Conservation (phyloP, 2,888 invertebrate species). For the Lepidocyrtinus sp. region DNA sequence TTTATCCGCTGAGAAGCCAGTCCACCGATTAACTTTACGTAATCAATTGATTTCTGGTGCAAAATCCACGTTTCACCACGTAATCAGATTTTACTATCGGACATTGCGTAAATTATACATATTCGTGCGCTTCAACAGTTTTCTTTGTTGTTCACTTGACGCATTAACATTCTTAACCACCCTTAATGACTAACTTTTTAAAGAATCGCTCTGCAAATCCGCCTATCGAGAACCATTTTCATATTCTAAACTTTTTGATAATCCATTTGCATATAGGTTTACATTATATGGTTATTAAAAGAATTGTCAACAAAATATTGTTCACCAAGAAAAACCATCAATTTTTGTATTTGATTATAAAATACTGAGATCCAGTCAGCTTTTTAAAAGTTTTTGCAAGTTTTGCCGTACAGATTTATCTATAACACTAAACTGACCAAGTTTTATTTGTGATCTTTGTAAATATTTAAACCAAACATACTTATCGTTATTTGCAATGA, state of each 20-base stretch:
- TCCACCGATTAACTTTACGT: no score
- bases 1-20: no score
- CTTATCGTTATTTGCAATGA: conserved; percentile 13
- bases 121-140: background rate
- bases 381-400: background rate
- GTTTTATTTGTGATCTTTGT: conserved; percentile 51
- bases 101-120: no score
- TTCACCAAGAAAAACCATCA: background rate
- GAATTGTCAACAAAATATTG: background rate
- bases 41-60: no score
- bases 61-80: no score
- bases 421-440: conserved; percentile 51
- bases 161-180: background rate
- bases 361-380: background rate
- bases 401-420: conserved; percentile 10
- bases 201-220: background rate
- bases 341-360: background rate
- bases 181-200: background rate
- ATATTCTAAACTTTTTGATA: conserved; percentile 6
- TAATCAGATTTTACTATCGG: no score
- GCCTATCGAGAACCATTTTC: conserved; percentile 7
- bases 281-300: background rate
- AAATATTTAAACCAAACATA: conserved; percentile 13
- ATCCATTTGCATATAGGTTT: background rate
- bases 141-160: background rate